A percentile compares a stretch with the other conserved stretches of the same genome.
Conservation (phyloP, 2,113 vertebrate species). For the Loxodonta africana region DNA sequence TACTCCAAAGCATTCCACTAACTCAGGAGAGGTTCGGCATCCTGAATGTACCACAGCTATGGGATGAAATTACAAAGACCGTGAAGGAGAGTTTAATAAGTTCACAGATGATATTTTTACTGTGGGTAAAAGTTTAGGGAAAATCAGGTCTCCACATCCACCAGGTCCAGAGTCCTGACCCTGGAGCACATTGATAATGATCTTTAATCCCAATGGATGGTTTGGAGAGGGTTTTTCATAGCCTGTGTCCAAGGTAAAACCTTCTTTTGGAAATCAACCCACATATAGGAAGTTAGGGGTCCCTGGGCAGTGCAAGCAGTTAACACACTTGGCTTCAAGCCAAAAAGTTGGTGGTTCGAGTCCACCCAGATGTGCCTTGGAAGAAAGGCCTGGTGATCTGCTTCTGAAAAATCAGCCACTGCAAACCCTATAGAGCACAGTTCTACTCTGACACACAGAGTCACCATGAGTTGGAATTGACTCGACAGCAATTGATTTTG, state of each 20-base stretch:
- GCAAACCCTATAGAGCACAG: too few species aligned
- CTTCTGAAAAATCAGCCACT: too few species aligned
- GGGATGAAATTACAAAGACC: not conserved
- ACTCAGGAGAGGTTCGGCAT: not conserved
- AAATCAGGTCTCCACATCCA: not conserved
- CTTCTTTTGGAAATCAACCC: not conserved
- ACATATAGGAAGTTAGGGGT: not conserved
- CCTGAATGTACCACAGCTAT: not conserved
- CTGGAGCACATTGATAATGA: not conserved
- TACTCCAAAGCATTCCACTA: not conserved
- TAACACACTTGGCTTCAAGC: not conserved
- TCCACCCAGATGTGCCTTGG: too few species aligned
- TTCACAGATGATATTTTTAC: not conserved
- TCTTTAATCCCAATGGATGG: not conserved
- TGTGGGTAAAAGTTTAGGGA: not conserved
- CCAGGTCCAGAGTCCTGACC: not conserved
- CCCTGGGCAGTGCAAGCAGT: not conserved
- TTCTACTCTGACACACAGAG: too few species aligned
- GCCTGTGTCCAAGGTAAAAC: not conserved
- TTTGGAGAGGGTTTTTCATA: not conserved
- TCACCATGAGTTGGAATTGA: too few species aligned
- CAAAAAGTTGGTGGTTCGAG: too few species aligned
- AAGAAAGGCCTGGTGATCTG: too few species aligned
- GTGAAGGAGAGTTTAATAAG: not conserved
- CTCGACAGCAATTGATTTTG: not conserved